Evolutionary conservation across 2,888 invertebrate genomes (phyloP), one percentile per base, ranked within the genome.

Genomic region (Zootermopsis nevadensis): DNA sequence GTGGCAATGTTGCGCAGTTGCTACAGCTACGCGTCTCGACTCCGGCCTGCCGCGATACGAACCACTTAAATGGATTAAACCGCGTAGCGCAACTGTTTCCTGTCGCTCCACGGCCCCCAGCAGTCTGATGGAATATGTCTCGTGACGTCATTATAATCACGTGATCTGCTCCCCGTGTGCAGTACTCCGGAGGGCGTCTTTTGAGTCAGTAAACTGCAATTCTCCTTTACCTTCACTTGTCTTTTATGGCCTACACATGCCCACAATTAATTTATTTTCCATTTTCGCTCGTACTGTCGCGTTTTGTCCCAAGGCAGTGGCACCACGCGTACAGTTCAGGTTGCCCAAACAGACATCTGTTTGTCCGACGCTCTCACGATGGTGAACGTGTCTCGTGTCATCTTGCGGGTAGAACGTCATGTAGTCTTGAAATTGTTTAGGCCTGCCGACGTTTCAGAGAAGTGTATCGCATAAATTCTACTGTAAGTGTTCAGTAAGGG

Each of bases 41-140:
- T 53, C 19, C 10, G n/a, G 60, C n/a, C 60, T 27, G n/a, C 60
- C 60, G n/a, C 38, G 2, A 6, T 74, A 74, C 27, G 77, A 60
- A 31, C 77, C 77, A 74, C 80, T 77, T 77, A 83, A 83, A 69
- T 83, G 83, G 83, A 83, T 83, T 83, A 83, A 81, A 83, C 79
- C 79, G 53, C 80, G 81, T 77, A 80, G 81, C 83, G 77, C 81
- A 60, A 83, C 81, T 60, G 76, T 81, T 83, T 42, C 15, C 48
- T 48, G 48, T 48, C 48, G 48, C 3, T 83, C 77, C 79, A 31
- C 35, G 53, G 53, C 83, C 83, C 83, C 76, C 66, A 48, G 35
- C 72, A 83, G 83, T 69, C 79, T 48, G 80, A 42, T 55, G 80
- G 80, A 67, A 66, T 77, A 76, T 69, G 82, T 67, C 83, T 60